These are phyloP conservation scores for Neoarius graeffei DNA, from an alignment of 2,113 vertebrate genomes.

Conservation along the genomic window DNA sequence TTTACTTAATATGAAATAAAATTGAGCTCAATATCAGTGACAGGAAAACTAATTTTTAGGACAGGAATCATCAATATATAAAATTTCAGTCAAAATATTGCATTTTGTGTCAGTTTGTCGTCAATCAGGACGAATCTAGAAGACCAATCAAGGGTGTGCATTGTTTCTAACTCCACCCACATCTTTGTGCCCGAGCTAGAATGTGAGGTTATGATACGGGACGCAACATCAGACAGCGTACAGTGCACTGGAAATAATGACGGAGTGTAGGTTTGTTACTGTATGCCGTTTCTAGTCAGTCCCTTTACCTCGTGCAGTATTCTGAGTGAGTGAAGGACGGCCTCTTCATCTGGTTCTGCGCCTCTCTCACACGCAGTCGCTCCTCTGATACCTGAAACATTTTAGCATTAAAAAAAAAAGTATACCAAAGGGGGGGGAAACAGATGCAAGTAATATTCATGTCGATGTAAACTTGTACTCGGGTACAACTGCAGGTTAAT, in stretches of 20 bases:
- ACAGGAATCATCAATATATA: too few relatives aligned
- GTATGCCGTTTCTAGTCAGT: neutral
- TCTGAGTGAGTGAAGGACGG: conserved; percentile 77
- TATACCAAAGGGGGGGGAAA: neutral
- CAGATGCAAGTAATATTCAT: neutral
- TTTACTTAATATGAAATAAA: neutral
- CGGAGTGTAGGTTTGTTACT: neutral
- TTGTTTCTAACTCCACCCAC: neutral
- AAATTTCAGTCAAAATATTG: too few relatives aligned
- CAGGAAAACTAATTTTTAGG: too few relatives aligned
- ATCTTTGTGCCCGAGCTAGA: neutral
- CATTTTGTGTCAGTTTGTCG: neutral
- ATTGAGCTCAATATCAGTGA: too few relatives aligned
- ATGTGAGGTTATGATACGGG: neutral
- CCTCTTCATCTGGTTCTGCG: conserved; percentile 74
- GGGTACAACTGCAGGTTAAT: too few relatives aligned
- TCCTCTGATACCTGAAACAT: conserved; percentile 81
- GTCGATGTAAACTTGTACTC: neutral
- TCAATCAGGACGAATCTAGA: neutral
- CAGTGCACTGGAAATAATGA: neutral
- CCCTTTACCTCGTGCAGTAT: conserved; percentile 78
- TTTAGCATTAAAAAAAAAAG: neutral
- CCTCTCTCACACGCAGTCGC: conserved; percentile 80
- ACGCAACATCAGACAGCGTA: neutral
- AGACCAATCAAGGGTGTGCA: neutral